Base-by-base conservation (phyloP, 2,888 invertebrate species). In the Acholoe squamosa region DNA sequence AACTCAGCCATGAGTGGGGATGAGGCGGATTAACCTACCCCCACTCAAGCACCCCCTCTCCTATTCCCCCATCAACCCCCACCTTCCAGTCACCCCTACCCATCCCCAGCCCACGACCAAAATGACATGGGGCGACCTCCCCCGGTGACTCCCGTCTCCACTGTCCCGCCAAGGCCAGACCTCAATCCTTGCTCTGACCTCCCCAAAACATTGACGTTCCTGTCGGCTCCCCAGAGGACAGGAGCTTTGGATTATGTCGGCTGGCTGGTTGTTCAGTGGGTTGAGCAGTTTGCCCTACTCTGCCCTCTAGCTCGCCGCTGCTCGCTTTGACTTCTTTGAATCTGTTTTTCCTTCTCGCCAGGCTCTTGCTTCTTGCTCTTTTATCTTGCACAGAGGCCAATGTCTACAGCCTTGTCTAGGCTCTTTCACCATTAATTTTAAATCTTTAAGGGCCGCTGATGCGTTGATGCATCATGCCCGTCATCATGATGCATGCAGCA, bases 131-230 rank as follows among this genome's bases (percentile, higher is more conserved):
- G 61, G n/a, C 76, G 28, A 16, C 76, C 76, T 76, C n/a, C 76
- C 31, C 76, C 76, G 22, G 61, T n/a, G 28, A 71, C 71, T 71
- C 28, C 71, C 31, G 71, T 71, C 71, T 71, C 71, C 71, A 14
- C 71, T 71, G 12, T 25, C 71, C 3, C 3, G 28, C 31, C 28
- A 14, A 14, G 14, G 14, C 5, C 25, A 16, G 71, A 71, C 71
- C 71, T 71, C 71, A 71, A 71, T 71, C 71, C 31, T 25, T 25
- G 80, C 80, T 33, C 80, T 80, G 80, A 80, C 80, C 80, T 80
- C n/a, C 34, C 43, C 16, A 43, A 80, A 80, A 80, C 80, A 80
- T 43, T 80, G 80, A 80, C 80, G 43, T 80, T 43, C 34, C 80
- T 25, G 25, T 80, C 34, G 34, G 80, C n/a, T 34, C 80, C 43